phyloP scores from a whole-genome alignment of 2,888 invertebrate genomes.

The Nymphalis polychloros region DNA sequence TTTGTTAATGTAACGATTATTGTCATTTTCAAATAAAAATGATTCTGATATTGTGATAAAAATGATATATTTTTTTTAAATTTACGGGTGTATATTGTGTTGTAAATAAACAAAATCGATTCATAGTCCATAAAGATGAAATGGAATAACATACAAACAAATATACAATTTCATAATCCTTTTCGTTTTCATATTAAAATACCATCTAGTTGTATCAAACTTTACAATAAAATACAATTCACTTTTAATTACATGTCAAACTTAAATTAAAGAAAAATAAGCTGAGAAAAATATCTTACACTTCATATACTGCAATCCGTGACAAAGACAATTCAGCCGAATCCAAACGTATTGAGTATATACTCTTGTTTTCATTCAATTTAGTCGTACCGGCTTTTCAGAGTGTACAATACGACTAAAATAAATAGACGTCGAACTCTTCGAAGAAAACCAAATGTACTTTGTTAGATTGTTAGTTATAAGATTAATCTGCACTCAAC shows the following conservation, averaged over 20 bases:
- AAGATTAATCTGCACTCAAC: background rate
- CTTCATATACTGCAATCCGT: background rate
- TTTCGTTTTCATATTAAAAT: too few species aligned
- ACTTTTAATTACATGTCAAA: too few species aligned
- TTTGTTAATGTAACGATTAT: background rate
- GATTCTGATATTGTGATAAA: background rate
- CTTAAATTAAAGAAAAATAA: background rate
- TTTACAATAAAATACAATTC: too few species aligned
- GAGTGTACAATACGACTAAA: background rate
- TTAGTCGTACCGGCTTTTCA: background rate
- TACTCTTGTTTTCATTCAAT: constrained; percentile 16
- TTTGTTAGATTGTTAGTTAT: background rate
- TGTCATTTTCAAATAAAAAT: background rate
- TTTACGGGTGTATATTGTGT: too few species aligned
- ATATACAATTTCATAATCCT: too few species aligned
- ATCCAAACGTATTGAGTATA: background rate
- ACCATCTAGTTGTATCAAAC: too few species aligned
- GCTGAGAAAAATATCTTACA: background rate
- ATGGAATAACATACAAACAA: too few species aligned
- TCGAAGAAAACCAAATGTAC: background rate
- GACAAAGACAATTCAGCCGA: background rate
- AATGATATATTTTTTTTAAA: too few species aligned
- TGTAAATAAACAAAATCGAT: too few species aligned
- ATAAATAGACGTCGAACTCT: background rate
- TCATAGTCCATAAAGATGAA: too few species aligned